Conservation (phyloP, 2,888 invertebrate genomes). For the Lamellibrachia columna region DNA sequence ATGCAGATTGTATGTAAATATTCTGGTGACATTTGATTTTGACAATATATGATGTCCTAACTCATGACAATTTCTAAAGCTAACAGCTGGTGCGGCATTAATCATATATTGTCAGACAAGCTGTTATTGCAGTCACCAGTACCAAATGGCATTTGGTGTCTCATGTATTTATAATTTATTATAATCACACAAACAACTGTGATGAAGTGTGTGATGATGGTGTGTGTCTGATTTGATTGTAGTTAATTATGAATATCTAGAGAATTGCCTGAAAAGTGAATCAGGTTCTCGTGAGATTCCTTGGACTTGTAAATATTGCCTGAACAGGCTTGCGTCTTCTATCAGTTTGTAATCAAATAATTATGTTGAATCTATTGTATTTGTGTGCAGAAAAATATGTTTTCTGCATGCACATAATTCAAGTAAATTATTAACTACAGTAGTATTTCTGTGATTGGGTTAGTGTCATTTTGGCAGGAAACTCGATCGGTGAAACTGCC, state of each 20-base stretch:
- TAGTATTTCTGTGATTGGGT: too few species aligned
- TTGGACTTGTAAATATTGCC: not conserved
- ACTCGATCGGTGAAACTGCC: not conserved
- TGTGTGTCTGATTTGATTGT: not conserved
- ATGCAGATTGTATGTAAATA: conserved; percentile 4
- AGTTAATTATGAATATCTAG: not conserved
- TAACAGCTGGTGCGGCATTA: not conserved
- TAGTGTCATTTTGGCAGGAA: too few species aligned
- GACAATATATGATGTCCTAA: not conserved
- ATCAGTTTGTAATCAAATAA: too few species aligned
- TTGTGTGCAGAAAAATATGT: too few species aligned
- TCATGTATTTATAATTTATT: not conserved
- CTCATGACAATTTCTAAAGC: not conserved
- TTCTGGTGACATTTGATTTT: not conserved
- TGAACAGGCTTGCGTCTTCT: too few species aligned
- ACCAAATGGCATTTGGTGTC: not conserved
- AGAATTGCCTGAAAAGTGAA: not conserved
- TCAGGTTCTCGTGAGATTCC: not conserved
- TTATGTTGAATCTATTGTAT: too few species aligned
- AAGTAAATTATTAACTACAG: too few species aligned
- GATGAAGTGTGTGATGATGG: not conserved
- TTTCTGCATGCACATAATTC: too few species aligned
- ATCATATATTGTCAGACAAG: not conserved
- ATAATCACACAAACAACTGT: not conserved
- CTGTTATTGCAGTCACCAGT: not conserved